Evolutionary conservation across 2,888 invertebrate species (phyloP).

Genomic region (Hydroisotoma schaefferi): DNA sequence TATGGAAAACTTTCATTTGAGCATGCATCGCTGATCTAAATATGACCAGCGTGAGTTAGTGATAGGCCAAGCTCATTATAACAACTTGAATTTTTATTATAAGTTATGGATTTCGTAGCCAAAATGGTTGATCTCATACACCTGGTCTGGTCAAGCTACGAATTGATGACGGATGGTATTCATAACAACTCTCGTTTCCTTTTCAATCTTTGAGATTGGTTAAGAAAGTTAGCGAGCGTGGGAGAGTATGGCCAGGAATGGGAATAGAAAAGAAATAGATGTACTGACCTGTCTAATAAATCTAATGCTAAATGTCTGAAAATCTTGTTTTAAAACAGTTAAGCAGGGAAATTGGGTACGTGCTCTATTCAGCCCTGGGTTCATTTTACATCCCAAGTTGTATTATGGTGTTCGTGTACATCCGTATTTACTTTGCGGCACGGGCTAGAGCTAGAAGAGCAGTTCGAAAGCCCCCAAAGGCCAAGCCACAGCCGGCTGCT

Average conservation of each 20-base stretch:
- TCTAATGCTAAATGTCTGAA: conserved; percentile 19
- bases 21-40: too few species aligned
- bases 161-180: conserved; percentile 34
- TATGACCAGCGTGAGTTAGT: too few species aligned
- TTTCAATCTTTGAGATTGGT: neutral
- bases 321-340: conserved; percentile 59
- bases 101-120: too few species aligned
- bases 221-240: conserved; percentile 5
- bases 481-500: conserved; percentile 56
- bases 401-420: conserved; percentile 99
- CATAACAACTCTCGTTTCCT: neutral
- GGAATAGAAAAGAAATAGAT: conserved; percentile 7
- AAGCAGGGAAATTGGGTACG: conserved; percentile 95
- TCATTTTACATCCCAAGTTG: conserved; percentile 99
- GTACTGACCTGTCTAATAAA: conserved; percentile 12
- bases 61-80: too few species aligned
- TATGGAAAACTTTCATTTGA: too few species aligned
- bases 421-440: conserved; percentile 95
- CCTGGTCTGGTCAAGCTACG: conserved; percentile 21
- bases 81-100: too few species aligned
- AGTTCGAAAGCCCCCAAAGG: conserved; percentile 70
- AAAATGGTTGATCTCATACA: too few species aligned
- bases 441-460: conserved; percentile 85
- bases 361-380: conserved; percentile 94
- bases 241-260: conserved; percentile 4